phyloP scores from a whole-genome alignment of 1,140 invertebrate species.

The Vollenhovia emeryi region DNA sequence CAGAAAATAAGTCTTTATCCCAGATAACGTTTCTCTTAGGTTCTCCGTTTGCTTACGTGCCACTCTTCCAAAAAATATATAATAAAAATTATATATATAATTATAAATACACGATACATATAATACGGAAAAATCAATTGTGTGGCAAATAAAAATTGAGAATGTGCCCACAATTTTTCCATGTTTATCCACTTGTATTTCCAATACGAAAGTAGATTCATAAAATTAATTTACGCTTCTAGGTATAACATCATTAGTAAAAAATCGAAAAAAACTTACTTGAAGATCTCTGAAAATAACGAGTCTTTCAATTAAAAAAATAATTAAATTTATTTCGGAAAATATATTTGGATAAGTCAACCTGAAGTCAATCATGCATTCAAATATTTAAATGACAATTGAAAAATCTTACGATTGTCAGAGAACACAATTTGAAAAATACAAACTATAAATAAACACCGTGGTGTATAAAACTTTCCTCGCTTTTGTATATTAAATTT shows the following conservation, averaged over 20 bases:
- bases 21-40: too few species aligned
- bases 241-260: too few species aligned
- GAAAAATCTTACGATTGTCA: too few species aligned
- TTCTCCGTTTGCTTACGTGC: neutral
- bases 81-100: neutral
- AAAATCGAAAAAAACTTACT: neutral
- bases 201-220: neutral
- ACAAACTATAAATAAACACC: neutral
- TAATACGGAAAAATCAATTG: neutral
- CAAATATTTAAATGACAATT: neutral
- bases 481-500: neutral
- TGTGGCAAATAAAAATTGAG: neutral
- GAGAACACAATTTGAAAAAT: neutral
- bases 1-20: neutral
- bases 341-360: neutral
- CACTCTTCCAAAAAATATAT: neutral
- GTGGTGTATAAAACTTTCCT: neutral
- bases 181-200: neutral
- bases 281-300: neutral
- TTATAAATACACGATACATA: neutral
- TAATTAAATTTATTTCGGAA: neutral
- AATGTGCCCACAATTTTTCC: neutral
- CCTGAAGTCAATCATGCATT: neutral
- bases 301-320: neutral
- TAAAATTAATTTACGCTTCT: too few species aligned